Evolutionary conservation across 1,140 invertebrate genomes (phyloP), one percentile per base, ranked within the genome.

Genomic region (Macrosteles quadrilineatus): DNA sequence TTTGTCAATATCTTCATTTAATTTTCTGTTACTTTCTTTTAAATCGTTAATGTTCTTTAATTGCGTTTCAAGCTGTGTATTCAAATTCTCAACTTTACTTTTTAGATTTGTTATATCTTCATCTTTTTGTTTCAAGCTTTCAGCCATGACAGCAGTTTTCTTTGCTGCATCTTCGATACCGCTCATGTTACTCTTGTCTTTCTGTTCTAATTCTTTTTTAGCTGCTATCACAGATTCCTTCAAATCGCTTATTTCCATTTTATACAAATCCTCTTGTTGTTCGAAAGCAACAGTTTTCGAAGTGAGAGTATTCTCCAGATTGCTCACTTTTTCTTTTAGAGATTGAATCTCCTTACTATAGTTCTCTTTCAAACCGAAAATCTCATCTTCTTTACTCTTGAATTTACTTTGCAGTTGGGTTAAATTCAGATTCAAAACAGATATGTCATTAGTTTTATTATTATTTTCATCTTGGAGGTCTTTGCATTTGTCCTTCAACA

Each of bases 91-190:
- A 25, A 73, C 72, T 72, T 79, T 80, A 3, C 65, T 63, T 30
- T 79, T 73, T 45, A 80, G 77, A 40, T 77, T 76, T 62, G 77
- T 73, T 67, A 73, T 79, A 59, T 77, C 78, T 71, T 82, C 81
- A 66, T 78, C 78, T 25, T 81, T 81, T 75, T 82, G 80, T 71
- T 78, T 82, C n/a, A 86, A 78, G 71, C 85, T 81, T 71, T 81
- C 78, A 57, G 81, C 83, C 30, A 84, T 79, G 50, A 83, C 79
- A 64, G 78, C 72, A 23, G 87, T 80, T 77, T 84, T 82, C 1
- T 83, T 80, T 62, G 82, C 77, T 76, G 74, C 67, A 21, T 55
- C 53, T 29, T 73, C 55, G 36, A 73, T 74, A 69, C 71, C 45
- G 40, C 75, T 67, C 68, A 74, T 66, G 50, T 71, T 64, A 67